Percentiles rank a stretch among this genome's conserved stretches.
Evolutionary conservation across 2,113 vertebrate genomes (phyloP).

Genomic region (Gymnocephalus cernua): DNA sequence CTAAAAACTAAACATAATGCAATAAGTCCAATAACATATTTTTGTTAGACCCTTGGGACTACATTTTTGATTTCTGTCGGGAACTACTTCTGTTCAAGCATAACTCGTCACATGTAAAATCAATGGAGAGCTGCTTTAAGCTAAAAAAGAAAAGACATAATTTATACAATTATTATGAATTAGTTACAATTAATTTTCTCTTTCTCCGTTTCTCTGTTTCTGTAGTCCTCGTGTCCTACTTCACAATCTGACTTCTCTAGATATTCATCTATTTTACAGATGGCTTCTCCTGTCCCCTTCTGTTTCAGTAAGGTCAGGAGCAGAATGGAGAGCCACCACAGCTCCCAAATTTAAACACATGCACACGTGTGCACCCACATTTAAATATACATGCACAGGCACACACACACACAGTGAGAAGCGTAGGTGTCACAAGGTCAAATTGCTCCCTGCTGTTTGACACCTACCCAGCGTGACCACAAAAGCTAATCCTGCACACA

Average conservation of each 20-base stretch:
- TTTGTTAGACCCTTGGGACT: neutral
- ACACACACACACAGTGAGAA: conserved; percentile 19
- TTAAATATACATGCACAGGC: conserved; percentile 22
- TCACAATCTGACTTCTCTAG: neutral
- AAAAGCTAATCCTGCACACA: conserved; percentile 69
- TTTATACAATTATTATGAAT: neutral
- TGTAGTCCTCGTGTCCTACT: neutral
- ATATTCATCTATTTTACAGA: conserved; percentile 7
- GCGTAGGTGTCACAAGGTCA: conserved; percentile 61
- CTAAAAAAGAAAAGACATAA: neutral
- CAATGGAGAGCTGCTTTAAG: neutral
- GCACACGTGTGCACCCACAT: conserved; percentile 6
- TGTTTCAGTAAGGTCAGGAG: conserved; percentile 31
- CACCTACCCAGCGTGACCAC: conserved; percentile 66
- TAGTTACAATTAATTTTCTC: neutral
- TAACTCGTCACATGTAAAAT: neutral
- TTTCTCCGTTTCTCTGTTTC: neutral
- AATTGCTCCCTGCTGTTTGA: conserved; percentile 69
- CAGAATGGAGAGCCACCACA: neutral
- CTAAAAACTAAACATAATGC: neutral
- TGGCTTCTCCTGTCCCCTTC: neutral
- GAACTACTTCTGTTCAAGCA: neutral
- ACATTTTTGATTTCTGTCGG: neutral
- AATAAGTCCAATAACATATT: neutral
- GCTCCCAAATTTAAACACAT: conserved; percentile 20